phyloP scores from a whole-genome alignment of 2,888 invertebrate species.

The Frankliniella fusca region DNA sequence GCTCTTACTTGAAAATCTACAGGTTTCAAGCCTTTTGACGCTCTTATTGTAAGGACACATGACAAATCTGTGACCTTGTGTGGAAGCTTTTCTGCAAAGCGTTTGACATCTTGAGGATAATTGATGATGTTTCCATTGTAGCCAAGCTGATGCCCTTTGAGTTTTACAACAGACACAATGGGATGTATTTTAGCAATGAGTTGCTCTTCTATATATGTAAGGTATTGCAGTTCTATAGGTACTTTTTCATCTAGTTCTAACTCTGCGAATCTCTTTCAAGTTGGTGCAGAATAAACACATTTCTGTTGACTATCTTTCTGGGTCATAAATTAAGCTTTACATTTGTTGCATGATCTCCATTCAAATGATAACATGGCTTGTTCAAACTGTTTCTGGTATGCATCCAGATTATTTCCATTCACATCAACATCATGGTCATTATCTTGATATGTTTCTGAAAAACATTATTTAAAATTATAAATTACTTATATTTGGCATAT shows the following conservation, averaged over 20 bases:
- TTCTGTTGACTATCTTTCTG: neutral
- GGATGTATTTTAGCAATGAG: conserved; percentile 33
- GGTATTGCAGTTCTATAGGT: conserved; percentile 15
- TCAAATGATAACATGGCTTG: neutral
- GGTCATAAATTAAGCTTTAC: neutral
- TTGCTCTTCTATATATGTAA: too few relatives aligned
- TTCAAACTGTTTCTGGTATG: neutral
- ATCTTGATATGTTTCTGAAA: neutral
- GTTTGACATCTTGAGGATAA: conserved; percentile 31
- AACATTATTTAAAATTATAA: neutral
- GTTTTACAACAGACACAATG: conserved; percentile 28
- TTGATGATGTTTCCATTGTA: conserved; percentile 32
- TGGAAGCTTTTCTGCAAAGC: conserved; percentile 29
- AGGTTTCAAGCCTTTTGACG: neutral
- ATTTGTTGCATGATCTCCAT: neutral
- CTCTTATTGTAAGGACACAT: neutral
- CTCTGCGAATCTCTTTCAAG: neutral
- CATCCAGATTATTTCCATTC: neutral
- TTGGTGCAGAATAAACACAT: neutral
- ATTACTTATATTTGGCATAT: neutral
- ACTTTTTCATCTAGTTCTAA: neutral
- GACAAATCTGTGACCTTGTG: neutral
- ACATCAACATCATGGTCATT: too few relatives aligned
- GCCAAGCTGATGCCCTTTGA: conserved; percentile 33
- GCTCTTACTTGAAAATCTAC: neutral